Percentiles rank a stretch among this genome's conserved stretches.
Evolutionary conservation across 2,113 vertebrate species (phyloP).

Genomic region (Podilymbus podiceps): DNA sequence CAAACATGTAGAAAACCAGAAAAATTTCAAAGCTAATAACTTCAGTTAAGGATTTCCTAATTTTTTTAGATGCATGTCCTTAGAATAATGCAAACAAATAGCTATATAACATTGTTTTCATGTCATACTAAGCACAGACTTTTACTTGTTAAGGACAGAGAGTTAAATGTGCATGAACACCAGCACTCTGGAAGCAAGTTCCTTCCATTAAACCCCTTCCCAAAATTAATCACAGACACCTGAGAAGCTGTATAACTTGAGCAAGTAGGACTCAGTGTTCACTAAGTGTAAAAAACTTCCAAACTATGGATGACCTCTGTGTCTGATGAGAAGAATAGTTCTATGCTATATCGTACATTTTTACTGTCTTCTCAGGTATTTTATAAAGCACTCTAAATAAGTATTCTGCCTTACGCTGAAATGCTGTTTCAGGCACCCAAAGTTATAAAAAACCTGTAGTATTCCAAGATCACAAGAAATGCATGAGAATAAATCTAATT

Average conservation of each 20-base stretch:
- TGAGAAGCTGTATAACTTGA: neutral
- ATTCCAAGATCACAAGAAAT: neutral
- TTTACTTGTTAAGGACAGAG: neutral
- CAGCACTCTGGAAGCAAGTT: neutral
- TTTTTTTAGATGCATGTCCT: neutral
- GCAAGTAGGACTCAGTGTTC: neutral
- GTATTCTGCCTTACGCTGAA: neutral
- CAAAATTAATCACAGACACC: neutral
- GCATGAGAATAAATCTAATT: neutral
- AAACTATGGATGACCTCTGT: neutral
- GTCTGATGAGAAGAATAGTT: neutral
- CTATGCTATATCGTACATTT: neutral
- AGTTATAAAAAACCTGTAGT: neutral
- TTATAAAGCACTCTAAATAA: neutral
- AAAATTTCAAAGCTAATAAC: neutral
- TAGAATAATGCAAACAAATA: neutral
- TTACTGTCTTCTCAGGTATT: neutral
- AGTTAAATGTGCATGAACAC: neutral
- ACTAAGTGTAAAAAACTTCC: neutral
- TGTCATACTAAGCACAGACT: neutral
- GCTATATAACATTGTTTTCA: neutral
- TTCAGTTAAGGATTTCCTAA: neutral
- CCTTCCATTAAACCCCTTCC: accelerated
- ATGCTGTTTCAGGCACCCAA: neutral
- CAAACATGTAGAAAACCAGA: neutral